phyloP scores from a whole-genome alignment of 2,113 vertebrate species.

The Nipponia nippon region DNA sequence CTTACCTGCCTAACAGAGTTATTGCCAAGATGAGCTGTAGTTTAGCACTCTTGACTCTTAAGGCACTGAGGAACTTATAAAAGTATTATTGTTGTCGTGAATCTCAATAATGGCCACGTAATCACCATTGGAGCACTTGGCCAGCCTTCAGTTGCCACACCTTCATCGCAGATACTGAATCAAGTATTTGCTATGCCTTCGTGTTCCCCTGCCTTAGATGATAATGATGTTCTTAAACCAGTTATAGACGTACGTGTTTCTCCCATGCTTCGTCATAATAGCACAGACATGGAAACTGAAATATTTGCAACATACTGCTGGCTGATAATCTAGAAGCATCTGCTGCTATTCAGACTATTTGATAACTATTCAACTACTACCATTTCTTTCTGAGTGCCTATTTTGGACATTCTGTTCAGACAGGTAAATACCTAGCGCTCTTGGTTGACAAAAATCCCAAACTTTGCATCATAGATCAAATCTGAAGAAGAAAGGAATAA shows the following conservation, averaged over 20 bases:
- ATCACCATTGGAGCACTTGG: background rate
- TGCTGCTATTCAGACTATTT: background rate
- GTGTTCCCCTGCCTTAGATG: background rate
- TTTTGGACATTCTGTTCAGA: background rate
- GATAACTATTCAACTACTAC: background rate
- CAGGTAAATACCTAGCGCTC: background rate
- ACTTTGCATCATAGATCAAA: background rate
- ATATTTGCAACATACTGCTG: background rate
- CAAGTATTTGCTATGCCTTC: background rate
- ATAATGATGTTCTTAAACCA: background rate
- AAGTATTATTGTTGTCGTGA: background rate
- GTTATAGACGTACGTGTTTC: background rate
- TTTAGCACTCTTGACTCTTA: background rate
- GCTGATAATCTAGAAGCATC: background rate
- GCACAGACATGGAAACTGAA: background rate
- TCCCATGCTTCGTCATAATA: background rate
- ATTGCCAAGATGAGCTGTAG: background rate
- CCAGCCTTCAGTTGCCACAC: background rate
- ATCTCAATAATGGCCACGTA: background rate
- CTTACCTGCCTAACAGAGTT: background rate
- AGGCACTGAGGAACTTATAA: background rate
- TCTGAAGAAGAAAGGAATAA: background rate
- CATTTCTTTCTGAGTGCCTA: background rate
- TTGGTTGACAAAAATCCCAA: background rate
- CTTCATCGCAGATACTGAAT: background rate